Evolutionary conservation across 2,113 vertebrate species (phyloP), one percentile per base, ranked within the genome.

Genomic region (Sinocyclocheilus maitianheensis): DNA sequence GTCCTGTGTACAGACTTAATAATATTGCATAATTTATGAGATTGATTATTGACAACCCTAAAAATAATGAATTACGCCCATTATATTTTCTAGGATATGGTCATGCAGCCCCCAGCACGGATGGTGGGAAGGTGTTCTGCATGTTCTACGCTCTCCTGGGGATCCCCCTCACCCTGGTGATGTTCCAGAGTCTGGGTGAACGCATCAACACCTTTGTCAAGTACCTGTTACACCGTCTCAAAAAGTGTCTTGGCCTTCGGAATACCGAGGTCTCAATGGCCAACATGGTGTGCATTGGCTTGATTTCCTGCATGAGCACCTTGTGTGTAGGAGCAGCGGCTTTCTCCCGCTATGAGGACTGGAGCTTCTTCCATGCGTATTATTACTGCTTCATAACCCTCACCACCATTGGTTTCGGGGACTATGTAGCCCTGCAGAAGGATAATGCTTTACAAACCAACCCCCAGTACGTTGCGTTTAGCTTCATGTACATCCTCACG

Each of bases 371-470:
- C 93, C 97, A 99, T 1, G 97, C 97, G 67, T 99, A 94, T 89
- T 99, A 99, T 94, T 99, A 97, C 93, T 99, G 97, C 94, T 99
- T 99, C 93, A 99, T 99, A 93, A 99, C 97, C 0, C 96, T 99
- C 82, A 99, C 97, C 94, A 98, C 98, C 91, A 99, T 99, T 10
- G 97, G 97, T 87, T 98, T 99, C 20, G 97, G 97, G 89, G 97
- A 99, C 93, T 99, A 98, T 11, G 98, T 99, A 90, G 98, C 97
- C 2, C 94, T 99, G 88, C 98, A 99, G 94, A 99, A 96, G 86
- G 94, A 97, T 58, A 91, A 96, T 0, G 97, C 97, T 2, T 94
- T 99, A 84, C 97, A 99, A 92, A 97, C 67, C 43, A 95, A 97
- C 90, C 96, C 94, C 0, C 94, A 97, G 84, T 99, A 99, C 5